Evolutionary conservation across 2,113 vertebrate genomes (phyloP).

Genomic region (Sorex araneus): DNA sequence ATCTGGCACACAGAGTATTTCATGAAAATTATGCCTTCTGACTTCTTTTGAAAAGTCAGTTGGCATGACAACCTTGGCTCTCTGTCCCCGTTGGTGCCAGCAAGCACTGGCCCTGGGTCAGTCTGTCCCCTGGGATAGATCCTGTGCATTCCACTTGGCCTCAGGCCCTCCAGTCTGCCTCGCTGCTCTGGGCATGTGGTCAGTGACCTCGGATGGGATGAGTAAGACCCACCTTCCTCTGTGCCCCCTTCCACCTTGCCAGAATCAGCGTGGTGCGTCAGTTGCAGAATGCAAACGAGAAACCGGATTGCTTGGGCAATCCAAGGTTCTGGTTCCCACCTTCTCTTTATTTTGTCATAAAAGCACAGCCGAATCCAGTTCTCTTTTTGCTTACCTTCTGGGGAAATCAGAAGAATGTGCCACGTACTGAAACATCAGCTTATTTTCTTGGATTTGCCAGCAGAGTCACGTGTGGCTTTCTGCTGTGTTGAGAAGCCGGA

Average conservation of each 20-base stretch:
- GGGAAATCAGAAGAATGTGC: constrained; percentile 13
- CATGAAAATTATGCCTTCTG: constrained; percentile 44
- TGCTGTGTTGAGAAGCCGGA: constrained; percentile 36
- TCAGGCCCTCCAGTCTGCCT: not conserved
- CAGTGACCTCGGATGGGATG: not conserved
- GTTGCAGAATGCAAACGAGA: fast-evolving
- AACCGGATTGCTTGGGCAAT: not conserved
- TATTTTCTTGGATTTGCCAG: not conserved
- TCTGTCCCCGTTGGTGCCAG: not conserved
- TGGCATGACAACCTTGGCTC: not conserved
- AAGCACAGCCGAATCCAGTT: not conserved
- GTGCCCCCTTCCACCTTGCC: not conserved
- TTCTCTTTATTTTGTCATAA: not conserved
- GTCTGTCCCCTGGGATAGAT: not conserved
- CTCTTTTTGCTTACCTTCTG: not conserved
- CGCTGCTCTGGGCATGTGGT: too few relatives aligned
- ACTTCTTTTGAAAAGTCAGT: constrained; percentile 7
- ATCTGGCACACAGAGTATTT: not conserved
- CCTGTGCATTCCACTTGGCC: not conserved
- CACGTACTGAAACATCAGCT: constrained; percentile 9
- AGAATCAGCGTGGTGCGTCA: not conserved
- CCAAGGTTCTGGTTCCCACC: not conserved
- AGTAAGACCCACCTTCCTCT: not conserved
- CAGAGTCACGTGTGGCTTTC: not conserved
- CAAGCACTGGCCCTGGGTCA: not conserved